Evolutionary conservation across 1,140 invertebrate species (phyloP), one percentile per base, ranked within the genome.

Genomic region (Cyphomyrmex costatus): DNA sequence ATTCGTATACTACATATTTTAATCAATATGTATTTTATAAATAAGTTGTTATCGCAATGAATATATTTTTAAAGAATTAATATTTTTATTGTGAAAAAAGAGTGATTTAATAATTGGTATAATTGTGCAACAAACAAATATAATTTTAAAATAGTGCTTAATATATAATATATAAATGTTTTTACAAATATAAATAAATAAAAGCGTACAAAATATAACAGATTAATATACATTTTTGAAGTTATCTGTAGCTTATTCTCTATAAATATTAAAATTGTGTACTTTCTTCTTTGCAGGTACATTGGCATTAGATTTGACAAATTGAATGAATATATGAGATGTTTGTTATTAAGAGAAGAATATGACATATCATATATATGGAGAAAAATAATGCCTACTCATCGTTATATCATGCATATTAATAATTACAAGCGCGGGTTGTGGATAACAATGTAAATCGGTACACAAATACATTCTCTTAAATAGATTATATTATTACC

Each of bases 221-320:
- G 14, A 16, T 16, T 49, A 12, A 49, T 49, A 14, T 8, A 49
- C 46, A 49, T 14, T 49, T 49, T 49, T 49, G 46, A 49, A 49
- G 4, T 49, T 49, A 49, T 49, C 8, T 49, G 12, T 14, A 49
- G 14, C 46, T 10, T 49, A 21, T 10, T 56, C 7, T 56, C 8
- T 2, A 56, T 78, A 49, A 19, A 42, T 61, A 61, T 61, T 42
- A 3, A 24, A 30, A 56, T 74, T 74, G 1, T 21, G 8, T 21
- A 58, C 16, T n/a, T 77, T 24, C 61, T 77, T 1, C 5, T 12
- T 27, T 61, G 0, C 10, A 76, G 80, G 51, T 84, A 84, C 27
- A 49, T 76, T 46, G 80, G 80, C 4, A 74, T 19, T 3, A 84
- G n/a, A 63, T 84, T 84, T 36, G 80, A 84, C 7, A n/a, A 76